Base-by-base conservation (phyloP, 2,797 vertebrate genomes). In the Crypturellus tataupa region DNA sequence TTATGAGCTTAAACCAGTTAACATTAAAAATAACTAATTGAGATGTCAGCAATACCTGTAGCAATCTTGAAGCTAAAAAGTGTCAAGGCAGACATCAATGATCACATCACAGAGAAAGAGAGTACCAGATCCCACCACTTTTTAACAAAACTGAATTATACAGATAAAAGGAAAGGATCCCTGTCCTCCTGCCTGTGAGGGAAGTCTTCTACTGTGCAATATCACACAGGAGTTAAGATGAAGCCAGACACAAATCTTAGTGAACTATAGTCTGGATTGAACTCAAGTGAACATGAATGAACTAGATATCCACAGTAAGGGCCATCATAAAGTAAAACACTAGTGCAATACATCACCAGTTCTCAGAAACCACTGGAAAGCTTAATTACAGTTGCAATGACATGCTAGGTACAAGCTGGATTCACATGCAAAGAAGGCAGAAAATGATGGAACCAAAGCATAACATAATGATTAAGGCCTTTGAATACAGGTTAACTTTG, bases 1-100 rank as follows among this genome's bases (percentile, higher is more conserved):
- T 83, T 91, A 93, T 68, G 55, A 94, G 83, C 16, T 7, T 84
- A 85, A 85, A 42, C 24, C 4, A 56, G 78, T 72, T 93, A 78
- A 92, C 18, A 83, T 71, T 46, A 75, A 87, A 40, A 93, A 87
- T 62, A 62, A 72, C 25, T 44, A 80, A 4, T 1, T 72, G 80
- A 92, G 62, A 72, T 12, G 4, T 63, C 67, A 87, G 9, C 35
- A 82, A 56, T 7, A 58, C 49, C 78, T 29, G 46, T 2, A 85
- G 23, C 53, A 87, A 83, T 68, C 13, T 53, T 75, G 44, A 62
- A 70, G 10, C 17, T 65, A 55, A 73, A 79, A 70, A 40, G 47
- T 14, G 3, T 80, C 53, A 70, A 85, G 70, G 25, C 53, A 89
- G 55, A 62, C 9, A n/a, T 13, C 19, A 65, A 64, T 33, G 8